A percentile compares a stretch with the other conserved stretches of the same genome.
phyloP scores from a whole-genome alignment of 2,797 vertebrate genomes.

The Mormyrus hasselquistii region DNA sequence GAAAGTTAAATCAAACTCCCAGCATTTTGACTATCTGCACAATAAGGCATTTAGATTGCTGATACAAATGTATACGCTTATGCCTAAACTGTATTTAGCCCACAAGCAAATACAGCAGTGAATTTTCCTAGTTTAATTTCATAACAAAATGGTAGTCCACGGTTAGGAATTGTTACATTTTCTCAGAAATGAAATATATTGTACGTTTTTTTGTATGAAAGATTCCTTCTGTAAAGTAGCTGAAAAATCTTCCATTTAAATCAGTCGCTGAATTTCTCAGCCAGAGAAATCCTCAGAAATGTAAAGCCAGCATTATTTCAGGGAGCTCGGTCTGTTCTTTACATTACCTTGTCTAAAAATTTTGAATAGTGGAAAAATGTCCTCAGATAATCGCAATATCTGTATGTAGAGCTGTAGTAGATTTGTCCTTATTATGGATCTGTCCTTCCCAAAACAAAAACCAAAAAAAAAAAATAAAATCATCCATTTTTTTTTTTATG shows the following conservation, averaged over 20 bases:
- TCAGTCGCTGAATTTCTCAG: not conserved
- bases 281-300: slow-evolving; percentile 56
- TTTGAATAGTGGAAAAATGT: slow-evolving; percentile 16
- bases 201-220: not conserved
- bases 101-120: slow-evolving; percentile 2
- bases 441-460: slow-evolving; percentile 42
- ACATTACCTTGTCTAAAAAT: slow-evolving; percentile 48
- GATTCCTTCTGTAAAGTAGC: not conserved
- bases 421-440: slow-evolving; percentile 34
- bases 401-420: slow-evolving; percentile 29
- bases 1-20: not conserved
- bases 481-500: not conserved
- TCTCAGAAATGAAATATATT: not conserved
- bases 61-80: not conserved
- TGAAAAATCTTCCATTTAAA: not conserved
- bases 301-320: slow-evolving; percentile 63
- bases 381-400: slow-evolving; percentile 43
- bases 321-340: slow-evolving; percentile 69
- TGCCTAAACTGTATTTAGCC: not conserved
- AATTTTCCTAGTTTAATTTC: not conserved
- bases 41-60: not conserved
- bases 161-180: not conserved
- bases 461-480: not conserved
- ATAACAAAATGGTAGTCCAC: not conserved
- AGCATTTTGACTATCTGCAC: not conserved